These are phyloP conservation scores for Xiphophorus couchianus DNA, from an alignment of 2,113 vertebrate genomes.

Conservation along the genomic window DNA sequence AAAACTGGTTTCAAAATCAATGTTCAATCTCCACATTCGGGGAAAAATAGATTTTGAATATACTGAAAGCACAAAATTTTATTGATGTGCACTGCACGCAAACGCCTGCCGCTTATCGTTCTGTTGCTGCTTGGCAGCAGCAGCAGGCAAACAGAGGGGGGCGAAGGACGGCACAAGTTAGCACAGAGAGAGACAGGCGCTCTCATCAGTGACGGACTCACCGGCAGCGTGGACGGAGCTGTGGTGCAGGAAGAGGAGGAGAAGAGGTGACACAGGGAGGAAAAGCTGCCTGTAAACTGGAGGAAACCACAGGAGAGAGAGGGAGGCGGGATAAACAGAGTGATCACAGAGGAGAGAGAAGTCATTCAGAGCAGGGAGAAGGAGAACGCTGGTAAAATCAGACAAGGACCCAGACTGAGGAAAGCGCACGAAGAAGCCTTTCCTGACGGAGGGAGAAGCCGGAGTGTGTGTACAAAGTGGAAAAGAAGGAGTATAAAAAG, in stretches of 20 bases:
- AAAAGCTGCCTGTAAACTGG: conserved; percentile 49
- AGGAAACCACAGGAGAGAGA: conserved; percentile 26
- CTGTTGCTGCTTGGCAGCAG: conserved; percentile 37
- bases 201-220: conserved; percentile 68
- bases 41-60: neutral
- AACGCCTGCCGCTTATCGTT: conserved; percentile 29
- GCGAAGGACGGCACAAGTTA: conserved; percentile 55
- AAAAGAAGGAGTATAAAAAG: conserved; percentile 43
- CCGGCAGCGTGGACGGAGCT: conserved; percentile 65
- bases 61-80: neutral
- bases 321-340: conserved; percentile 31
- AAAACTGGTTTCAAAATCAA: neutral
- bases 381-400: conserved; percentile 49
- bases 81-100: conserved; percentile 17
- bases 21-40: neutral
- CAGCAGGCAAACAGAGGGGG: conserved; percentile 56
- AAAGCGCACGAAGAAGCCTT: conserved; percentile 39
- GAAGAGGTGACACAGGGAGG: conserved; percentile 49
- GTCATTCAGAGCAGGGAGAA: conserved; percentile 54
- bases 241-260: conserved; percentile 65
- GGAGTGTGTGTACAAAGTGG: conserved; percentile 53
- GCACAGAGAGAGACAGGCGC: conserved; percentile 57
- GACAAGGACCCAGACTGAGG: conserved; percentile 55
- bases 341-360: conserved; percentile 57
- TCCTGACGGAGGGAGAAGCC: conserved; percentile 35